Conservation (phyloP, 2,888 invertebrate species). For the Oithona nana region DNA sequence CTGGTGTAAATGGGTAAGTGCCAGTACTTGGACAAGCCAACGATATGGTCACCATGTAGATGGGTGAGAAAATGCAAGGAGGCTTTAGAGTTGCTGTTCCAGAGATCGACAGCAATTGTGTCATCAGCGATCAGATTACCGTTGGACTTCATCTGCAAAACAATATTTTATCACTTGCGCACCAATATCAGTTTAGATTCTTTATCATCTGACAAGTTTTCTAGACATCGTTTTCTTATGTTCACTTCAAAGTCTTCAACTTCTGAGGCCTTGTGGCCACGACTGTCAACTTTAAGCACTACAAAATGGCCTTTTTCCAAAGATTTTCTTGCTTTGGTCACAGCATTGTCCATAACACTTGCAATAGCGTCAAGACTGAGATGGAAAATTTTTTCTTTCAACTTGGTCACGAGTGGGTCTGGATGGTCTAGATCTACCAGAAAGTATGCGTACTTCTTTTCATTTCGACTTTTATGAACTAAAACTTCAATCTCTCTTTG, state of each 20-base stretch:
- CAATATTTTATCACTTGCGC: not conserved
- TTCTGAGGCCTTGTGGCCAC: too few relatives aligned
- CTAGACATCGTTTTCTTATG: too few relatives aligned
- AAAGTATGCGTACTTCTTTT: not conserved
- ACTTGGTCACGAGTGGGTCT: too few relatives aligned
- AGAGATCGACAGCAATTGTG: constrained; percentile 8
- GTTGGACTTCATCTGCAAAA: not conserved
- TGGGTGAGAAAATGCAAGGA: not conserved
- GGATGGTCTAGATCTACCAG: too few relatives aligned
- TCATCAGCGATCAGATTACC: not conserved
- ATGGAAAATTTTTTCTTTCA: too few relatives aligned
- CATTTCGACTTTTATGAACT: not conserved
- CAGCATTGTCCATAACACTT: not conserved
- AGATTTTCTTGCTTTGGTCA: not conserved
- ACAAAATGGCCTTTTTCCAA: not conserved
- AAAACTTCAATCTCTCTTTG: not conserved
- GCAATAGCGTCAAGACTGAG: too few relatives aligned
- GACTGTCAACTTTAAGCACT: too few relatives aligned
- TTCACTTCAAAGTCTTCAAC: too few relatives aligned
- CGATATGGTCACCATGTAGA: not conserved
- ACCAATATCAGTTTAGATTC: not conserved
- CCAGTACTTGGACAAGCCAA: not conserved
- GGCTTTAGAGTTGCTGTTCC: constrained; percentile 21
- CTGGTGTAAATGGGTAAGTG: not conserved
- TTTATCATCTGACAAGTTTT: not conserved